Conservation (phyloP, 2,797 vertebrate species). For the Melanotaenia maccullochi region DNA sequence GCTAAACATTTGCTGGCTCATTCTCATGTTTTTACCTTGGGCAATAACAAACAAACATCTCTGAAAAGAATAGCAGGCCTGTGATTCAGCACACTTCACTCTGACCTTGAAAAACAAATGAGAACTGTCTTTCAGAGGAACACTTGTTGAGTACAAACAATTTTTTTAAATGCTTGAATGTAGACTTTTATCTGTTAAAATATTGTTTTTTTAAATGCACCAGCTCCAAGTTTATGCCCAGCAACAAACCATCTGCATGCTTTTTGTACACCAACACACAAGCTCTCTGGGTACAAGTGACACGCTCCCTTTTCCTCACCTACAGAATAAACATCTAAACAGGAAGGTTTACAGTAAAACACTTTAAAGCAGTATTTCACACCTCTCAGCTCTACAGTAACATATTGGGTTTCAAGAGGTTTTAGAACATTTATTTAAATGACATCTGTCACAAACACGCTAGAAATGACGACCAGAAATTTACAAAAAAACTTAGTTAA, state of each 20-base stretch:
- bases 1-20: conserved; percentile 45
- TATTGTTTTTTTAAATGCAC: not conserved
- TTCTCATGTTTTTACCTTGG: conserved; percentile 51
- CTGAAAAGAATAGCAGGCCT: conserved; percentile 28
- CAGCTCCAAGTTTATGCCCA: not conserved
- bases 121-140: conserved; percentile 19
- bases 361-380: conserved; percentile 7
- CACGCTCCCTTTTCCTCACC: not conserved
- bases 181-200: conserved; percentile 3
- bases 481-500: no score
- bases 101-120: conserved; percentile 22
- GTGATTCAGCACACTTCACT: conserved; percentile 33
- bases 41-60: conserved; percentile 36
- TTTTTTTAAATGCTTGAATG: not conserved
- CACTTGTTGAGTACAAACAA: conserved; percentile 9
- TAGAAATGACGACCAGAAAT: no score
- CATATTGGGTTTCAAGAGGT: no score
- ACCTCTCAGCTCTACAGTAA: conserved; percentile 9
- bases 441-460: no score
- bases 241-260: not conserved
- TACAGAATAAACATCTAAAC: conserved; percentile 12
- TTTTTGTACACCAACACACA: not conserved
- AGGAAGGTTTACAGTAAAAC: not conserved
- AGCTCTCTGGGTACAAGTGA: not conserved
- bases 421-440: conserved; percentile 4